Evolutionary conservation across 1,140 invertebrate species (phyloP), one percentile per base, ranked within the genome.

Genomic region (Pentalonia nigronervosa): DNA sequence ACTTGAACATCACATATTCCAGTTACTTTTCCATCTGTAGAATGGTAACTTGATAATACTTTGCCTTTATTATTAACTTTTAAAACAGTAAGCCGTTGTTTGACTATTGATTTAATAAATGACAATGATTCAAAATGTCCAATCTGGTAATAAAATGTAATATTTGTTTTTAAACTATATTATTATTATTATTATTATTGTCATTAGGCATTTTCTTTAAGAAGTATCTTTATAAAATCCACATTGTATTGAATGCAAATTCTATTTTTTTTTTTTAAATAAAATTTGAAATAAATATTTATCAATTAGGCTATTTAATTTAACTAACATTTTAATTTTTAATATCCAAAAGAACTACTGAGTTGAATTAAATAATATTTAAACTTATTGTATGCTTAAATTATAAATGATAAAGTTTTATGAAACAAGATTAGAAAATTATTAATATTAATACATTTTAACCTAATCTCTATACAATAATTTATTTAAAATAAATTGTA

Each of bases 101-200:
- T 87, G 0, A 30, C 0, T 21, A 84, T 7, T 93, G 47, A 36
- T 17, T 83, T 56, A 11, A 50, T 8, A 0, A 90, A 86, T 45
- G 4, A 36, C 1, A 91, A 6, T 8, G 93, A 94, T 86, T 95
- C 94, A 93, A 96, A 96, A 94, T 95, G 94, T 23, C 95, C 96
- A 95, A 96, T 95, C 96, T 96, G 95, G n/a, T n/a, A n/a, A n/a
- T n/a, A n/a, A 53, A 53, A 53, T 53, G 30, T 67, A 14, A 67
- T 30, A 67, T 6, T 17, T 6, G 14, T 4, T 67, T 67, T n/a
- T n/a, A 67, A 20, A 21, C 20, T 53, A 53, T 21, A 20, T 53
- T 67, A 14, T 67, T 67, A 14, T 67, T n/a, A n/a, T n/a, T n/a
- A n/a, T n/a, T n/a, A n/a, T n/a, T n/a, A n/a, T n/a, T n/a, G n/a